phyloP scores from a whole-genome alignment of 2,797 vertebrate genomes.

The Sternarchorhynchus goeldii region DNA sequence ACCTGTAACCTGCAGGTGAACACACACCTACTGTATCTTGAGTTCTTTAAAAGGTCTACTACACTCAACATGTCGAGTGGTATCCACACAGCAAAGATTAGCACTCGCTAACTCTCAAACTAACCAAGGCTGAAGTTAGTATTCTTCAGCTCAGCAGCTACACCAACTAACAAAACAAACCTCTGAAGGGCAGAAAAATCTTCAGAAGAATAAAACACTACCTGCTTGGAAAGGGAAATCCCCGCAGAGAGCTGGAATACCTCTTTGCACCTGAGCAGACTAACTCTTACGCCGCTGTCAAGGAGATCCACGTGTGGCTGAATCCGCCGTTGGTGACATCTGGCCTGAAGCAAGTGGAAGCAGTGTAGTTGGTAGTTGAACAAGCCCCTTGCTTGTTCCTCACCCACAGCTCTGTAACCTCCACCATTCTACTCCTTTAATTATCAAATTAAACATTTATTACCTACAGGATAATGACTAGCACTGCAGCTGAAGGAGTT shows the following conservation, averaged over 20 bases:
- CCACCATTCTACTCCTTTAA: too few species aligned
- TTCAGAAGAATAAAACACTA: slow-evolving; percentile 18
- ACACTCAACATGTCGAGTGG: too few species aligned
- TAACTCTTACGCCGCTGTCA: background rate
- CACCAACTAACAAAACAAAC: background rate
- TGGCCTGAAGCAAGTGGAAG: slow-evolving; percentile 8
- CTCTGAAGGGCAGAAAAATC: background rate
- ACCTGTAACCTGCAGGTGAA: too few species aligned
- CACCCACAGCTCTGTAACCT: too few species aligned
- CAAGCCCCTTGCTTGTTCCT: background rate
- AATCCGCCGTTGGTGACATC: background rate
- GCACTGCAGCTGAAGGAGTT: too few species aligned
- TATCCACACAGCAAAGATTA: background rate
- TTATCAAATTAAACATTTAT: too few species aligned
- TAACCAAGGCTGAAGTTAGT: too few species aligned
- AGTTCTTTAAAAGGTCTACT: slow-evolving; percentile 2
- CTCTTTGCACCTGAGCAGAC: slow-evolving; percentile 19
- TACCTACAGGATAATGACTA: too few species aligned
- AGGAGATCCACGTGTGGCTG: background rate
- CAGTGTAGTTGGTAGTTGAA: background rate
- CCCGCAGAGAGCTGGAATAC: background rate
- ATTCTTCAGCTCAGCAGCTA: background rate
- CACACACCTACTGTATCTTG: background rate
- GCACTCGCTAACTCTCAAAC: background rate
- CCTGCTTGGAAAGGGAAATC: slow-evolving; percentile 5